Evolutionary conservation across 2,888 invertebrate species (phyloP).

Genomic region (Plebejus anna): DNA sequence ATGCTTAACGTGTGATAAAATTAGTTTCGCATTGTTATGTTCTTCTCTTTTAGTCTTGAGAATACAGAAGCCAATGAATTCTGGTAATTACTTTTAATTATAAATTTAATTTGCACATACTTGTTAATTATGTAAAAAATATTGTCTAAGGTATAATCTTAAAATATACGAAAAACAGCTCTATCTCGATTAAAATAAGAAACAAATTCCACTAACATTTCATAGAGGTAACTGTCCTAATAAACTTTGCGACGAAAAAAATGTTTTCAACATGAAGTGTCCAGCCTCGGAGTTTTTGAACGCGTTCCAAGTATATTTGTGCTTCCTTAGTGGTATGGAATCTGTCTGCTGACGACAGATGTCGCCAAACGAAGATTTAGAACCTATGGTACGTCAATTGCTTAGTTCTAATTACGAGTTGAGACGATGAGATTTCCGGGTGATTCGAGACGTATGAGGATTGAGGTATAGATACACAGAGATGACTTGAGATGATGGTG

Average conservation of each 20-base stretch:
- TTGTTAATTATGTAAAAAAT: background rate
- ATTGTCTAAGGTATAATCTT: background rate
- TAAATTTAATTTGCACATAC: background rate
- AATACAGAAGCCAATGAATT: background rate
- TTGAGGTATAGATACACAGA: no score
- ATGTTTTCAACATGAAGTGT: slow-evolving; percentile 10
- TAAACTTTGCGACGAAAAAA: slow-evolving; percentile 8
- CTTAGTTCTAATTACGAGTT: slow-evolving; percentile 15
- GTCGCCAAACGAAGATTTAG: slow-evolving; percentile 30
- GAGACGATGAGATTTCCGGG: background rate
- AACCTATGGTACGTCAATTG: slow-evolving; percentile 31
- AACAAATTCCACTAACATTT: background rate
- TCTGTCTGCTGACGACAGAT: slow-evolving; percentile 44
- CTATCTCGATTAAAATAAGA: background rate
- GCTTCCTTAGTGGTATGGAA: slow-evolving; percentile 64
- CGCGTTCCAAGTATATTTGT: slow-evolving; percentile 62
- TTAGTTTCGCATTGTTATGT: background rate
- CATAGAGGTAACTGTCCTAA: slow-evolving; percentile 19
- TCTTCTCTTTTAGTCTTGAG: background rate
- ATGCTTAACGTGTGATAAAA: background rate
- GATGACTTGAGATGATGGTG: no score
- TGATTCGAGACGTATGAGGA: no score
- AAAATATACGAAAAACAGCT: background rate
- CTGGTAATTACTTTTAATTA: background rate
- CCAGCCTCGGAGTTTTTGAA: slow-evolving; percentile 43